These are phyloP conservation scores for Mesorhabditis sp. DNA, from an alignment of 2,888 invertebrate genomes.

Conservation along the genomic window DNA sequence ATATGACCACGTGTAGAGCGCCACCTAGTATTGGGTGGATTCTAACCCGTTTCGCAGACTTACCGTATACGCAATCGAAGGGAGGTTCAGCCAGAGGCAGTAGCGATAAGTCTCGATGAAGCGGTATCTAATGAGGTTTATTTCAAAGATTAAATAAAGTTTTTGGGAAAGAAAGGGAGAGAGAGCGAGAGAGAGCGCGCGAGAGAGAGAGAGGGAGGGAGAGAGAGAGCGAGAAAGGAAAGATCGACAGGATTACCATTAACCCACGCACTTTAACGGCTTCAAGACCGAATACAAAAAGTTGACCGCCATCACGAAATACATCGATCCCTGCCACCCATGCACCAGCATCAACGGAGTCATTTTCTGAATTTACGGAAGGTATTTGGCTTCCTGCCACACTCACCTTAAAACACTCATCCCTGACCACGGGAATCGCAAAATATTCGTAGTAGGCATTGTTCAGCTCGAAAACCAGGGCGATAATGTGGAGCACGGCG, in stretches of 20 bases:
- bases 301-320: background rate
- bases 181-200: too few relatives aligned
- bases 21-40: background rate
- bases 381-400: background rate
- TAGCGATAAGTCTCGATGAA: background rate
- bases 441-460: background rate
- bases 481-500: background rate
- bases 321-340: background rate
- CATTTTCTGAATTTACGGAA: background rate
- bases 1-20: background rate
- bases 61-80: background rate
- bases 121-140: background rate
- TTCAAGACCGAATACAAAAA: background rate
- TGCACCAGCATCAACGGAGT: background rate
- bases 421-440: background rate
- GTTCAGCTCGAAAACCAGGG: background rate
- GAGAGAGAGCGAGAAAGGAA: too few relatives aligned
- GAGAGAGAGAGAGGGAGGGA: too few relatives aligned
- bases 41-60: too few relatives aligned
- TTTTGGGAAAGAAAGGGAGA: background rate
- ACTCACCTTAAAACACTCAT: slow-evolving; percentile 1
- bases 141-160: background rate
- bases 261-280: background rate
- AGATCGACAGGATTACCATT: too few relatives aligned
- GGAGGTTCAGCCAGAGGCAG: background rate